phyloP scores from a whole-genome alignment of 2,113 vertebrate species.

The Petroica traversi region DNA sequence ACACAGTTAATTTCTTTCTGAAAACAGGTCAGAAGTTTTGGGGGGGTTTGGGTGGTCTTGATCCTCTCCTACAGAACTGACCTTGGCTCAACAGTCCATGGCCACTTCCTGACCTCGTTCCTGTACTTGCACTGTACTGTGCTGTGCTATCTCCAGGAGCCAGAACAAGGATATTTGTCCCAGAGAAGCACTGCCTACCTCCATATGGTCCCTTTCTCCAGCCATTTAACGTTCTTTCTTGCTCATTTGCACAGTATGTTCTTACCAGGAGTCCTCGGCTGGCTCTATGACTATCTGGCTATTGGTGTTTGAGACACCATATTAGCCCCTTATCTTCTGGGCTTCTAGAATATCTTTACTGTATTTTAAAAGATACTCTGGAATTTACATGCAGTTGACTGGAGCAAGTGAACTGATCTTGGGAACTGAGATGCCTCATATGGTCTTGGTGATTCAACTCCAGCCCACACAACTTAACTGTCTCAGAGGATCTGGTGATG shows the following conservation, averaged over 20 bases:
- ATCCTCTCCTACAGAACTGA: neutral
- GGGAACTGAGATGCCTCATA: neutral
- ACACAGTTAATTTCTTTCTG: neutral
- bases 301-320: neutral
- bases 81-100: neutral
- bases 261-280: neutral
- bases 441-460: conserved; percentile 15
- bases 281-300: neutral
- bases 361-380: neutral
- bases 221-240: neutral
- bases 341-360: neutral
- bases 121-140: neutral
- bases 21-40: neutral
- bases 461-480: neutral
- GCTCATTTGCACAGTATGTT: neutral
- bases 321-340: neutral
- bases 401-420: neutral
- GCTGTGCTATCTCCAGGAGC: neutral
- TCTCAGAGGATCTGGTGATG: neutral
- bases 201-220: neutral
- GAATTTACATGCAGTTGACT: neutral
- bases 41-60: neutral
- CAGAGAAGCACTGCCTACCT: neutral
- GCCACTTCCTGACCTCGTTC: neutral
- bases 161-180: neutral